Base-by-base conservation (phyloP, 2,113 vertebrate species). In the Chaenocephalus aceratus region DNA sequence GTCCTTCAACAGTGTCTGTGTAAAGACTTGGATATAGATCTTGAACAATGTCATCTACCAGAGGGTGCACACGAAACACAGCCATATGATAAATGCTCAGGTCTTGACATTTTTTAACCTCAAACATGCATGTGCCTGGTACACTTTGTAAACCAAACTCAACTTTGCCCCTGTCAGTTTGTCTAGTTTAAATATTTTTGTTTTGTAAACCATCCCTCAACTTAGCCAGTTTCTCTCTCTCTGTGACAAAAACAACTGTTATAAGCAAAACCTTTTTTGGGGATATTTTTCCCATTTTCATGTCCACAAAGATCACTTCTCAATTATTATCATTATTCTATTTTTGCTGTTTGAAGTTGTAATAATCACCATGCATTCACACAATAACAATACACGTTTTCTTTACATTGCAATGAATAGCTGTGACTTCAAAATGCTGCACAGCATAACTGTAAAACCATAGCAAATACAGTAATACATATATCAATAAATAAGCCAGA, bases 101-200 rank as follows among this genome's bases (percentile, higher is more conserved):
- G 56, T 51, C 21, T 5, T 71, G 81, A 87, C 82, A 26, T 49
- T 21, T 18, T 2, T 69, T 36, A 80, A 45, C 67, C 67, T 72
- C 14, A 46, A 67, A 75, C 56, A 45, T 57, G 49, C 53, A 1
- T 10, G 70, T 59, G 53, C 59, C 79, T 66, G 79, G 67, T 85
- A 13, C 71, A 67, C 70, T 60, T 60, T 52, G 1, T 61, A 76
- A 76, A 26, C 52, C 65, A 73, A 85, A 79, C 75, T 69, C 45
- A 72, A 79, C 78, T 75, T 75, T 82, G 53, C 11, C 45, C 80
- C 46, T 1, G 46, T 65, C 61, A 21, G 15, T 83, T 83, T 54
- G 36, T 80, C 76, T 21, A 15, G 6, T 53, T 45, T 10, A 12
- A 49, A 12, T n/a, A 1, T 44, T 16, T 66, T 5, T 18, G 10